Percentiles rank a stretch among this genome's conserved stretches.
Conservation (phyloP, 2,888 invertebrate species). For the Acanthosoma haemorrhoidale region DNA sequence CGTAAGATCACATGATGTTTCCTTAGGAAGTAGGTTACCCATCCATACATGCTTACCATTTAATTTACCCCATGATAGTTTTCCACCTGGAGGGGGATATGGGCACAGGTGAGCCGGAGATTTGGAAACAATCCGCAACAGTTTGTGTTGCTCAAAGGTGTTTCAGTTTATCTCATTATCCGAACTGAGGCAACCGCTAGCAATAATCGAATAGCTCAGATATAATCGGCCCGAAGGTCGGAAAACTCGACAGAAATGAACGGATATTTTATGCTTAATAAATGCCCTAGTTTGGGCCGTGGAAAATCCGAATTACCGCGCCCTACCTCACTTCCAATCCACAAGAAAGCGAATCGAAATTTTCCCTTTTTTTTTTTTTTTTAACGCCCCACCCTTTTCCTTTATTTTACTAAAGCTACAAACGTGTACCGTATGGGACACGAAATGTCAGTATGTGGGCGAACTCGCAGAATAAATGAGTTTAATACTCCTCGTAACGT, state of each 20-base stretch:
- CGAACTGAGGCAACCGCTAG: neutral
- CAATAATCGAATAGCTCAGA: conserved; percentile 4
- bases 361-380: neutral
- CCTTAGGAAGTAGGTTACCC: too few relatives aligned
- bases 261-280: conserved; percentile 26
- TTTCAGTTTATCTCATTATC: conserved; percentile 12
- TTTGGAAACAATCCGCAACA: conserved; percentile 2
- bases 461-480: too few relatives aligned
- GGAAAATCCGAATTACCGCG: neutral
- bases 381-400: neutral
- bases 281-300: conserved; percentile 17
- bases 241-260: conserved; percentile 18
- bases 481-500: neutral
- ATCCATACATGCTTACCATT: too few relatives aligned
- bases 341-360: conserved; percentile 26
- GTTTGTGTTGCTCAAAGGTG: neutral
- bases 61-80: too few relatives aligned
- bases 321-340: conserved; percentile 3
- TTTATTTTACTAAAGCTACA: neutral
- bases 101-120: neutral
- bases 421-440: neutral
- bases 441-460: neutral
- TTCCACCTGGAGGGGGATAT: too few relatives aligned
- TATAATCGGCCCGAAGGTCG: conserved; percentile 16
- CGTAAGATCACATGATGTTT: too few relatives aligned